phyloP scores from a whole-genome alignment of 2,797 vertebrate species.

The Poeciliopsis infans region DNA sequence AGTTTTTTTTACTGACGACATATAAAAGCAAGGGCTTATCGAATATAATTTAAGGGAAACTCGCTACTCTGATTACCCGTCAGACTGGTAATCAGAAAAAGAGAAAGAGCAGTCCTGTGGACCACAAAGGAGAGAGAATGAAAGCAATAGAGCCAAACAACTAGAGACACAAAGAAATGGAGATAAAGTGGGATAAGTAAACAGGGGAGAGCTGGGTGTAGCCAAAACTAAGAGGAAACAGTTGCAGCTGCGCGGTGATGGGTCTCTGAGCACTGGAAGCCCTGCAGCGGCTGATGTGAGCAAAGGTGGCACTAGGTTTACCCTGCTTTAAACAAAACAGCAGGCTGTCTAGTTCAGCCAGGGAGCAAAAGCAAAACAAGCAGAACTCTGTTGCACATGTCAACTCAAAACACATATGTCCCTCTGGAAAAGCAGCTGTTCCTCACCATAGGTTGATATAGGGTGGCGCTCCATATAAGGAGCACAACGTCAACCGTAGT shows the following conservation, averaged over 20 bases:
- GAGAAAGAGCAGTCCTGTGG: constrained; percentile 16
- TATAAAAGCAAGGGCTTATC: constrained; percentile 17
- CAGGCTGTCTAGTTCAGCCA: constrained; percentile 59
- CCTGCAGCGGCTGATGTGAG: constrained; percentile 68
- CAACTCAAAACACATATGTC: constrained; percentile 38
- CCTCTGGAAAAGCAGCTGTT: constrained; percentile 60
- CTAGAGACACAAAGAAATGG: constrained; percentile 35
- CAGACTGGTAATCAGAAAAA: constrained; percentile 40
- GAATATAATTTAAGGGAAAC: constrained; percentile 35
- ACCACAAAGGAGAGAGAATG: background rate
- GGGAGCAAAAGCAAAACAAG: constrained; percentile 65
- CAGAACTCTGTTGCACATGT: constrained; percentile 42
- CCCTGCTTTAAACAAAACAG: constrained; percentile 66
- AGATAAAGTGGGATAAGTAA: constrained; percentile 42
- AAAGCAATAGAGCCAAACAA: constrained; percentile 30
- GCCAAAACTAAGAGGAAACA: constrained; percentile 77
- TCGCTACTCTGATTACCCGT: constrained; percentile 40
- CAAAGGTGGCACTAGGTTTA: constrained; percentile 62
- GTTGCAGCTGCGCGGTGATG: constrained; percentile 73
- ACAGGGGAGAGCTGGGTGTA: constrained; percentile 40
- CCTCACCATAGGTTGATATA: constrained; percentile 33
- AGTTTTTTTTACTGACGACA: constrained; percentile 31
- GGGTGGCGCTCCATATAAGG: constrained; percentile 25
- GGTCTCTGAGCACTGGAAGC: constrained; percentile 58
- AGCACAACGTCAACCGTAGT: background rate